Evolutionary conservation across 2,113 vertebrate genomes (phyloP), one percentile per base, ranked within the genome.

Genomic region (Cacatua alba): DNA sequence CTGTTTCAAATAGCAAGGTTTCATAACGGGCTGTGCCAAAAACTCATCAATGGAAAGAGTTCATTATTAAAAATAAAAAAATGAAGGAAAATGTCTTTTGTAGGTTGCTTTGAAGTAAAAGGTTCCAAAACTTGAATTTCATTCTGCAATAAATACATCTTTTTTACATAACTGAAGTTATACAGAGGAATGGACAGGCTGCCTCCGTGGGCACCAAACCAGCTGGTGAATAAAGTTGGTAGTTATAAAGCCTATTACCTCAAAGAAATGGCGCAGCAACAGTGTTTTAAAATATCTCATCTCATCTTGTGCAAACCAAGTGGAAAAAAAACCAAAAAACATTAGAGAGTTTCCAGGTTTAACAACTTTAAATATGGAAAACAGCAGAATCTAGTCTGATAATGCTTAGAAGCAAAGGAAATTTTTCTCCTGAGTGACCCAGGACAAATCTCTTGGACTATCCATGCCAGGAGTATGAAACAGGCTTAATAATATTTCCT

Each of bases 1-100:
- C 95, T 95, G 85, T 96, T 98, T 97, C 94, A 97, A 97, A 97
- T 81, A 97, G 75, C 62, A 85, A 86, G 75, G 65, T 94, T 98
- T 97, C 92, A 91, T 96, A 97, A 95, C 3, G 25, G 88, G 53
- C 67, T 75, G 28, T 92, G 94, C 90, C 92, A 96, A 97, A 92
- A 95, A 80, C 69, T 94, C 39, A 70, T 96, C 88, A 95, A 68
- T 92, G 94, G 91, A 92, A 96, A 94, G 52, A 92, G 70, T 91
- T 86, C 70, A 92, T 90, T 93, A 97, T 91, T 94, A 94, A 95
- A 91, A 96, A 86, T 67, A 20, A 82, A 91, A 69, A 65, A 80
- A 48, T 9, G 4, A 51, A 90, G 26, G 51, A 79, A 85, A 92
- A 65, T 53, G 8, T 29, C 43, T 77, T 95, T 92, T 65, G 41